phyloP scores from a whole-genome alignment of 2,888 invertebrate species.

The Plemyria rubiginata region DNA sequence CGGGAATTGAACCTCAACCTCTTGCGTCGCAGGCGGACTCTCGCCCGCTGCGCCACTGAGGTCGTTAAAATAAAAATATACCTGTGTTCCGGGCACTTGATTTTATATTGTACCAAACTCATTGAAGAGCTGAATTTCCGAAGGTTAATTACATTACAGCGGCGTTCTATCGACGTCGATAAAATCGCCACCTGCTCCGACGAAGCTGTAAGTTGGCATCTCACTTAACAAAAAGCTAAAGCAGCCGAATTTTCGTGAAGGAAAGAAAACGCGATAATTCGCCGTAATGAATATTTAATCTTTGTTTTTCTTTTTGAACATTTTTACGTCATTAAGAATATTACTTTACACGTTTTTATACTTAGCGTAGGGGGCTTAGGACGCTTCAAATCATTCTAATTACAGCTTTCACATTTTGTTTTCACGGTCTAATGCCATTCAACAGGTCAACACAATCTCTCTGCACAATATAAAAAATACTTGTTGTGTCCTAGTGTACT shows the following conservation, averaged over 20 bases:
- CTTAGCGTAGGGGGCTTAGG: slow-evolving; percentile 48
- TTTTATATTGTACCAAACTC: background rate
- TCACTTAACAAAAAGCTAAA: slow-evolving; percentile 53
- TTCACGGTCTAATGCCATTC: slow-evolving; percentile 12
- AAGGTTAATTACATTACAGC: background rate
- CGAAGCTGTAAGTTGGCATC: slow-evolving; percentile 36
- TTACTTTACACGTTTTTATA: slow-evolving; percentile 69
- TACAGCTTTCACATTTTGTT: slow-evolving; percentile 17
- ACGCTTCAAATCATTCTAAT: slow-evolving; percentile 34
- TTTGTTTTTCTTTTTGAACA: slow-evolving; percentile 63
- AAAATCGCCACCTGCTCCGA: slow-evolving; percentile 31
- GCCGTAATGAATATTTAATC: slow-evolving; percentile 78
- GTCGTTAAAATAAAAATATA: background rate
- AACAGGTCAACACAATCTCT: slow-evolving; percentile 13
- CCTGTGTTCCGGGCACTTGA: background rate
- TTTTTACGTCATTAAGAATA: slow-evolving; percentile 67
- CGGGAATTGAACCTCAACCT: too few species aligned
- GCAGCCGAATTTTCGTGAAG: slow-evolving; percentile 54
- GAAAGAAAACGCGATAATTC: slow-evolving; percentile 69
- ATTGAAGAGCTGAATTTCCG: background rate
- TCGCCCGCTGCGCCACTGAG: too few species aligned
- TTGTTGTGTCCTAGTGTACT: background rate
- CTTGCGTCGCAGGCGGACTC: too few species aligned
- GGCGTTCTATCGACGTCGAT: slow-evolving; percentile 51
- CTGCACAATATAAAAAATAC: background rate